Evolutionary conservation across 1,140 invertebrate genomes (phyloP), one percentile per base, ranked within the genome.

Genomic region (Paraescarpia echinospica): DNA sequence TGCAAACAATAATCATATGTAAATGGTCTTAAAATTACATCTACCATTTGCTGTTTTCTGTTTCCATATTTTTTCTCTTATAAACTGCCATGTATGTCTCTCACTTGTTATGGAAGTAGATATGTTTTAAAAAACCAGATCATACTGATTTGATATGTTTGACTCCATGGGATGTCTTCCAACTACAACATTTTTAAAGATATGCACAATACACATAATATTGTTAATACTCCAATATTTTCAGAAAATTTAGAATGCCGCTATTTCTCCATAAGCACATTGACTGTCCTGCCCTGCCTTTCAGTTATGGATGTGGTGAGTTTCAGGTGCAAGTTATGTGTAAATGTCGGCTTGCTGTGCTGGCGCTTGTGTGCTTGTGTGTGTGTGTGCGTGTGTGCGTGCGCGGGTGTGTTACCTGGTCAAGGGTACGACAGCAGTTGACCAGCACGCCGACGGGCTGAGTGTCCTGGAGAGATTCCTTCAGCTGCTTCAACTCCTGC

Each of bases 361-460:
- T 41, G 4, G 41, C 12, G 41, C 41, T 41, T 41, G 41, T 41
- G 41, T 12, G 12, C 12, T 4, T 41, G 41, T 41, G 41, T 4
- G 41, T 41, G 41, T 41, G 41, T 41, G 41, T 41, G 41, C 12
- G 41, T 12, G 12, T 41, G 41, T 41, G 41, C 12, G 41, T 41
- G 41, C 41, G 41, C 12, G 41, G 4, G 12, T 41, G 41, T 12
- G 12, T 41, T 94, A 97, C 97, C 96, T 99, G 99, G 95, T 99
- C 99, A 77, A 98, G 96, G 9, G 99, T 99, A 96, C 97, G 98
- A 96, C 99, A 99, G 91, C 98, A 97, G 94, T 98, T 98, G 1
- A 99, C 97, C n/a, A 99, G 96, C 27, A 97, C 97, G 22, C 98
- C 98, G 51, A 99, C 97, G 0, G 98, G 99, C 94, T 99, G 98